Conservation (phyloP, 2,113 vertebrate genomes). For the Anolis sagrei region DNA sequence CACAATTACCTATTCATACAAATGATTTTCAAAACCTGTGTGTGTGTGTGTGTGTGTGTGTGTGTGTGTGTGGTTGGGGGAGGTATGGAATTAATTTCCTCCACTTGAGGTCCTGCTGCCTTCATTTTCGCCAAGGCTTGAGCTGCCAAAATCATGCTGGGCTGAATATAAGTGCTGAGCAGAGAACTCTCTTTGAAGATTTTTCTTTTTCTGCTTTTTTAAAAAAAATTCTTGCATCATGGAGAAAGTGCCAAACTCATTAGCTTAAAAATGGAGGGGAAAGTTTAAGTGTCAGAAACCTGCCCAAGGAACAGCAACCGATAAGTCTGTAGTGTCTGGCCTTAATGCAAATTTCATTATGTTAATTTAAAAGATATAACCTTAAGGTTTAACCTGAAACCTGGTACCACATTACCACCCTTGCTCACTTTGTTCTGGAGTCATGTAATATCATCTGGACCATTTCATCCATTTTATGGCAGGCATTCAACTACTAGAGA, state of each 20-base stretch:
- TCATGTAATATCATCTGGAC: neutral
- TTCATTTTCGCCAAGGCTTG: neutral
- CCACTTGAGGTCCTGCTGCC: slow-evolving; percentile 23
- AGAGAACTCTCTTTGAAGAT: slow-evolving; percentile 19
- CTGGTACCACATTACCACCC: neutral
- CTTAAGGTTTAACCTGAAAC: neutral
- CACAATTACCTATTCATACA: slow-evolving; percentile 39
- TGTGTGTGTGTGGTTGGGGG: neutral
- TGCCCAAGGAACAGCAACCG: neutral
- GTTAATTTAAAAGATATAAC: neutral
- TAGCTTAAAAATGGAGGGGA: neutral
- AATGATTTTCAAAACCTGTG: slow-evolving; percentile 7
- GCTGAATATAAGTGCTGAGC: neutral
- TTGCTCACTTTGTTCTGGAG: neutral
- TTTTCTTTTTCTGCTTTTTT: neutral
- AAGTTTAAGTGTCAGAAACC: neutral
- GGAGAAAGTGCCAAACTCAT: slow-evolving; percentile 8
- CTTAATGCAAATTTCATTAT: neutral
- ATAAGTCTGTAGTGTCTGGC: neutral
- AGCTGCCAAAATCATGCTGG: neutral
- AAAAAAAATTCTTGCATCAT: neutral
- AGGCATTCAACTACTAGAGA: neutral
- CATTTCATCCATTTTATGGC: neutral
- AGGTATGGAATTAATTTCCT: slow-evolving; percentile 39
- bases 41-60: neutral